Evolutionary conservation across 2,888 invertebrate genomes (phyloP).

Genomic region (Agriopis aurantiaria): DNA sequence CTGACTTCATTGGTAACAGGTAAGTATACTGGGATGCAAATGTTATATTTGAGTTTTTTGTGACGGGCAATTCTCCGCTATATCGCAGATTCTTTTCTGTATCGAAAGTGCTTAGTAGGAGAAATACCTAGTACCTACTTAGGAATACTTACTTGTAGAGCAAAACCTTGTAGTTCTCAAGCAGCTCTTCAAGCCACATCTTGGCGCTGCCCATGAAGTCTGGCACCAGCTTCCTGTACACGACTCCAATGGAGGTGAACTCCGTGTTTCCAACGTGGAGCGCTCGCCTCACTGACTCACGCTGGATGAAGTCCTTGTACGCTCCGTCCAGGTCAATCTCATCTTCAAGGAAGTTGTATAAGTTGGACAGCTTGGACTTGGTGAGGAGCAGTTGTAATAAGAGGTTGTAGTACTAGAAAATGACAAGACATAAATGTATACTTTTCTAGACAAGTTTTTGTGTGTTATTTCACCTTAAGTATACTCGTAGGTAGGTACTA

Average conservation of each 20-base stretch:
- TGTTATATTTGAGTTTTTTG: too few relatives aligned
- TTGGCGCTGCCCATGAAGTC: constrained; percentile 87
- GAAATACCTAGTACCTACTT: too few relatives aligned
- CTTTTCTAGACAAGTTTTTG: too few relatives aligned
- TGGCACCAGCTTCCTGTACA: constrained; percentile 80
- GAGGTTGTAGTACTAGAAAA: constrained; percentile 82
- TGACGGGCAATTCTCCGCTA: too few relatives aligned
- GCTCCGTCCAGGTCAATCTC: constrained; percentile 71
- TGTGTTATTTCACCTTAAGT: too few relatives aligned
- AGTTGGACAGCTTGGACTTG: constrained; percentile 75
- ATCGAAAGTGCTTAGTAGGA: too few relatives aligned
- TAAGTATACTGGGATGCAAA: too few relatives aligned
- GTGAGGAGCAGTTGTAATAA: constrained; percentile 75
- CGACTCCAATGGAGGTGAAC: constrained; percentile 81
- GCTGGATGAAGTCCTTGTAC: constrained; percentile 77
- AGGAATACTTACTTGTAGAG: constrained; percentile 84
- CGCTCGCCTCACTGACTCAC: constrained; percentile 75
- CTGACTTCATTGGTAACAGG: too few relatives aligned
- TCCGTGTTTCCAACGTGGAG: constrained; percentile 84
- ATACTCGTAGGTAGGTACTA: too few relatives aligned
- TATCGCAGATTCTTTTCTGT: too few relatives aligned
- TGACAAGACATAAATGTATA: background rate
- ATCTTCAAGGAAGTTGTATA: constrained; percentile 83
- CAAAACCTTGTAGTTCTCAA: constrained; percentile 86
- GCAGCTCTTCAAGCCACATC: constrained; percentile 82